phyloP scores from a whole-genome alignment of 2,888 invertebrate genomes.

The Magallana nippona region DNA sequence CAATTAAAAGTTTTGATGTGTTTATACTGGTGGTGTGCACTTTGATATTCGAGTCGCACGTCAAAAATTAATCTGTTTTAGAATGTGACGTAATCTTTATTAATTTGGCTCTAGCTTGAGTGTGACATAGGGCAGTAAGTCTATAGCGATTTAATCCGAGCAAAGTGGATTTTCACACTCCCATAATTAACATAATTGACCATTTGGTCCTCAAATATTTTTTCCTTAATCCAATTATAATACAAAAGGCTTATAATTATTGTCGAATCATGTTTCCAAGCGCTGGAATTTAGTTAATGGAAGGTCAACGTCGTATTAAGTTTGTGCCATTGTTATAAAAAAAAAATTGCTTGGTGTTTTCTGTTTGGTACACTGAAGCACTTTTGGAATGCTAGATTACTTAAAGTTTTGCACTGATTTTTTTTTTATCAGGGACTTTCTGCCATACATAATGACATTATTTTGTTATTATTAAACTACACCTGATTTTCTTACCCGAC shows the following conservation, averaged over 20 bases:
- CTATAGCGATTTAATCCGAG: not conserved
- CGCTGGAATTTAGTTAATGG: not conserved
- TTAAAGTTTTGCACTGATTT: not conserved
- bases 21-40: not conserved
- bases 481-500: not conserved
- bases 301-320: not conserved
- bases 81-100: no score
- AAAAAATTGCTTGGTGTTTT: not conserved
- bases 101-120: no score
- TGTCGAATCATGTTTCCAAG: not conserved
- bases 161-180: no score
- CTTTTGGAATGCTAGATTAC: not conserved
- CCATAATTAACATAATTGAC: not conserved
- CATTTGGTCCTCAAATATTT: not conserved
- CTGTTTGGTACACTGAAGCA: not conserved
- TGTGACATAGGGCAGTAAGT: not conserved
- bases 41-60: no score
- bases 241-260: slow-evolving; percentile 3
- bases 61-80: no score
- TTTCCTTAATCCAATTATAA: slow-evolving; percentile 8
- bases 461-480: not conserved
- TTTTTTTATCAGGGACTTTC: not conserved
- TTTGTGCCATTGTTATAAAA: not conserved
- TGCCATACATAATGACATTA: not conserved
- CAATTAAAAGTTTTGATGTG: not conserved